A percentile compares a stretch with the other conserved stretches of the same genome.
phyloP scores from a whole-genome alignment of 2,888 invertebrate species.

The Dicranocentrus wangi region DNA sequence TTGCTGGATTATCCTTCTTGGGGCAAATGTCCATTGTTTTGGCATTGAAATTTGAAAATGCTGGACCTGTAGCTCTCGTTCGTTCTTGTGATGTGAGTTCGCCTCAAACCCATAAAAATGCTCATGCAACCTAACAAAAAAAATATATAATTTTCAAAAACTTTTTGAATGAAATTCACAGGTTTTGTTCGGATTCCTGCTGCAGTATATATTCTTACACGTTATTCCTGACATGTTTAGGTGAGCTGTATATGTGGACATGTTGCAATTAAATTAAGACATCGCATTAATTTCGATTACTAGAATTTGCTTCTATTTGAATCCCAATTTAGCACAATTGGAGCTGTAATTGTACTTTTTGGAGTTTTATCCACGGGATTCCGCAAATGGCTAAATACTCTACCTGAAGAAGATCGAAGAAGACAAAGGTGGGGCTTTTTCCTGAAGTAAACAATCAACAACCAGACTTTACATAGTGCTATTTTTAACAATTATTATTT shows the following conservation, averaged over 20 bases:
- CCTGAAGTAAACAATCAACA: conserved; percentile 55
- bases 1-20: conserved; percentile 88
- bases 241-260: no score
- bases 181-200: conserved; percentile 84
- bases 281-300: background rate
- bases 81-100: conserved; percentile 82
- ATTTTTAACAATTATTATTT: no score
- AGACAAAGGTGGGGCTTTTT: conserved; percentile 60
- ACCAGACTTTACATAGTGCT: no score
- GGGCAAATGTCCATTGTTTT: conserved; percentile 91
- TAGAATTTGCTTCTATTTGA: background rate
- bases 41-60: conserved; percentile 80
- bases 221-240: conserved; percentile 69
- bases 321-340: conserved; percentile 80
- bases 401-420: conserved; percentile 76
- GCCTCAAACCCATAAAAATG: no score
- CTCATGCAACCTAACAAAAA: no score
- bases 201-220: conserved; percentile 69
- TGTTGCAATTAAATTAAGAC: background rate
- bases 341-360: conserved; percentile 87
- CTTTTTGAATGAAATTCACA: background rate
- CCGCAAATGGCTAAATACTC: conserved; percentile 87
- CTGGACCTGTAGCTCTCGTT: conserved; percentile 92
- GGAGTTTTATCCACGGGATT: conserved; percentile 88
- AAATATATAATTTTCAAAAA: background rate